phyloP scores from a whole-genome alignment of 2,113 vertebrate genomes.

The Mobula birostris region DNA sequence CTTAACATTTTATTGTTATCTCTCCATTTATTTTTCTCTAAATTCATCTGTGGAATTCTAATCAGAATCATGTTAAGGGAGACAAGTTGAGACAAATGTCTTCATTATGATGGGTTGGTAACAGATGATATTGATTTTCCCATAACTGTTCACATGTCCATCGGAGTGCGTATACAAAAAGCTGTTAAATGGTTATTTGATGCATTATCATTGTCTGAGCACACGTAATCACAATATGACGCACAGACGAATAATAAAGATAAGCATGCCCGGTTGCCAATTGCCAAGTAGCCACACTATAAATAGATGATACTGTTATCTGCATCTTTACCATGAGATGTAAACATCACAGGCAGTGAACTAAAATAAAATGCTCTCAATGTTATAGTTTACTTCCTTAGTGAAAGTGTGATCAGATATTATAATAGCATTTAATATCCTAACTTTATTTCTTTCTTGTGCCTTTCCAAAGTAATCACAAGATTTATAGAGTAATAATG shows the following conservation, averaged over 20 bases:
- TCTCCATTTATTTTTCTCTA: background rate
- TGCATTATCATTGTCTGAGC: background rate
- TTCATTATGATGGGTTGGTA: background rate
- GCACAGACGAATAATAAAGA: slow-evolving; percentile 33
- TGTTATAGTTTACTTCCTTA: background rate
- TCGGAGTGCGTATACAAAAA: background rate
- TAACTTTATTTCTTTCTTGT: background rate
- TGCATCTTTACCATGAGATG: background rate
- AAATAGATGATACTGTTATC: slow-evolving; percentile 29
- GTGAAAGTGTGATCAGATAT: background rate
- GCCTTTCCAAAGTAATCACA: background rate
- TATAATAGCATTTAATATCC: background rate
- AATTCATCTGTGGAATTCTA: background rate
- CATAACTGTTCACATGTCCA: background rate
- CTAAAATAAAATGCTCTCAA: background rate
- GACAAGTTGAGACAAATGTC: slow-evolving; percentile 22
- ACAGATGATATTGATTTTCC: background rate
- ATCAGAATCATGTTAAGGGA: background rate
- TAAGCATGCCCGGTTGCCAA: slow-evolving; percentile 16
- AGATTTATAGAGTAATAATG: background rate
- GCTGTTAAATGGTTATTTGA: slow-evolving; percentile 13
- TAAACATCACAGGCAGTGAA: background rate
- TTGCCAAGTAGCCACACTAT: background rate
- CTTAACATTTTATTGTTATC: background rate
- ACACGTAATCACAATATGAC: slow-evolving; percentile 2